Evolutionary conservation across 2,888 invertebrate genomes (phyloP).

Genomic region (Lepeophtheirus nordmannii): DNA sequence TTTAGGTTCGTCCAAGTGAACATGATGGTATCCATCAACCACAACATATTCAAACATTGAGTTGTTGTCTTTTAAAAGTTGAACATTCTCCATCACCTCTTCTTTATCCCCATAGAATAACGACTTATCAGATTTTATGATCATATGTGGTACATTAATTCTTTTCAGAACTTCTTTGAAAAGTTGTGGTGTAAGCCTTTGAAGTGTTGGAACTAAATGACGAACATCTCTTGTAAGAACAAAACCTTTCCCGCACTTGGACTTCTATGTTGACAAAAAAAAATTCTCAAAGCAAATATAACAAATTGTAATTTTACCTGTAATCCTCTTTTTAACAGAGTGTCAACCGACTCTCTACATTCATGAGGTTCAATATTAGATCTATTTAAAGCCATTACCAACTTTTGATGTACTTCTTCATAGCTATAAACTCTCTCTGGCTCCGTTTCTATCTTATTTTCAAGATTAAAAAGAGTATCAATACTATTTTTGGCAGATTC

Average conservation of each 20-base stretch:
- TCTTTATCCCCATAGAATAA: neutral
- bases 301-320: neutral
- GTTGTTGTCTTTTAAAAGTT: conserved; percentile 6
- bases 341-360: neutral
- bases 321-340: conserved; percentile 17
- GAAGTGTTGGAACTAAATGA: conserved; percentile 11
- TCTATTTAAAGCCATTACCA: neutral
- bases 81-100: conserved; percentile 2
- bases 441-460: neutral
- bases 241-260: neutral
- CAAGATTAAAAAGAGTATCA: neutral
- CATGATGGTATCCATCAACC: conserved; percentile 22
- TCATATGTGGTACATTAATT: conserved; percentile 4
- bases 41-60: neutral
- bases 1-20: conserved; percentile 22
- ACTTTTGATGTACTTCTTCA: neutral
- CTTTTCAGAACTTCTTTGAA: neutral
- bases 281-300: neutral
- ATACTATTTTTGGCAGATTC: neutral
- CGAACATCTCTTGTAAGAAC: conserved; percentile 13
- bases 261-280: neutral
- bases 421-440: neutral
- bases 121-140: conserved; percentile 6
- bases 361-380: neutral
- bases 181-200: neutral